A percentile compares a stretch with the other conserved stretches of the same genome.
phyloP scores from a whole-genome alignment of 2,888 invertebrate species.

The Cecidostiba fungosa region DNA sequence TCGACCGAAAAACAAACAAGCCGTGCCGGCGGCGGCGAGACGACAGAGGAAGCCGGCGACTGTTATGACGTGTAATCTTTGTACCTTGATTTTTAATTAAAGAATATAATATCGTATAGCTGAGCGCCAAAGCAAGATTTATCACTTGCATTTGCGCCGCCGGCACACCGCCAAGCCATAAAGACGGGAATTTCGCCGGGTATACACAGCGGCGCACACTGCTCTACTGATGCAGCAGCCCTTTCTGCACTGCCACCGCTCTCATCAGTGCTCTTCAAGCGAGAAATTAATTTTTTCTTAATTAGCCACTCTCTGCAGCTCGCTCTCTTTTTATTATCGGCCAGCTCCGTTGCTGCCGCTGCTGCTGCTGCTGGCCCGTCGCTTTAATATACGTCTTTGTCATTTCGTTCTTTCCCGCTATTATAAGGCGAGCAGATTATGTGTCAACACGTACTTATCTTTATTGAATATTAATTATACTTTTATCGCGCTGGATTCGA shows the following conservation, averaged over 20 bases:
- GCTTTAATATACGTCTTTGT: conserved; percentile 26
- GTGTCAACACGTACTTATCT: conserved; percentile 57
- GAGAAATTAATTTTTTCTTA: conserved; percentile 60
- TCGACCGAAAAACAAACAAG: conserved; percentile 68
- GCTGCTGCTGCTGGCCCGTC: no score
- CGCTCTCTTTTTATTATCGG: not conserved
- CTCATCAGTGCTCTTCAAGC: conserved; percentile 53
- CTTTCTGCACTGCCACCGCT: conserved; percentile 39
- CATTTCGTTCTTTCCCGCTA: not conserved
- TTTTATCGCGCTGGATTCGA: conserved; percentile 52
- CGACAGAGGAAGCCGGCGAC: conserved; percentile 55
- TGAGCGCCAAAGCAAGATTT: conserved; percentile 72
- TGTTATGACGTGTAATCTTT: conserved; percentile 71
- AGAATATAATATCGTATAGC: conserved; percentile 72
- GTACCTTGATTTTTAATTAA: conserved; percentile 74
- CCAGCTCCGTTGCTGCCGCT: no score
- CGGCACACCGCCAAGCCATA: conserved; percentile 48
- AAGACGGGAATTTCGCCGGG: conserved; percentile 48
- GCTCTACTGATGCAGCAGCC: conserved; percentile 26
- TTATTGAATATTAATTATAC: conserved; percentile 62
- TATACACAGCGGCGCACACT: not conserved
- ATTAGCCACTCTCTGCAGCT: conserved; percentile 41
- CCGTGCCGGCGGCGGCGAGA: conserved; percentile 45
- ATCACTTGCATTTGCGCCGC: conserved; percentile 65
- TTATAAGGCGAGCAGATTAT: conserved; percentile 42